A percentile compares a stretch with the other conserved stretches of the same genome.
Conservation (phyloP, 2,888 invertebrate species). For the Sarcophaga rosellei region DNA sequence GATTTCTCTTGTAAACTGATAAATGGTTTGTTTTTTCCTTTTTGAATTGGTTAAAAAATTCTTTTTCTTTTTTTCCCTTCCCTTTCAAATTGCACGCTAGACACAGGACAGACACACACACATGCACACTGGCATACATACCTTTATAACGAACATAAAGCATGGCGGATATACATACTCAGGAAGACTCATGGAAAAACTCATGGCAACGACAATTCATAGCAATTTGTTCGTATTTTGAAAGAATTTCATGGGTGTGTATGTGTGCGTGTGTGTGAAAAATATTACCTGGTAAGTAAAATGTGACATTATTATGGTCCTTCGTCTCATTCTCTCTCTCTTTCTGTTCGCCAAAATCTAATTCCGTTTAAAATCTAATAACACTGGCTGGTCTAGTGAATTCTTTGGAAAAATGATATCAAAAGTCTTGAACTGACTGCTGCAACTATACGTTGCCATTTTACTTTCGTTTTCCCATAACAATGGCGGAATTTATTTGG, state of each 20-base stretch:
- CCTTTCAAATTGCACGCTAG: slow-evolving; percentile 18
- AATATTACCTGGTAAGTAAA: slow-evolving; percentile 43
- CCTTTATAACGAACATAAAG: background rate
- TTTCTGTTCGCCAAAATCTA: too few species aligned
- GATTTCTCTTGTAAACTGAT: slow-evolving; percentile 67
- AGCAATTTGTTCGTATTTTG: too few species aligned
- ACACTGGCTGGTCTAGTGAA: slow-evolving; percentile 40
- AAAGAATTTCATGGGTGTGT: too few species aligned
- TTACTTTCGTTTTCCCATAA: slow-evolving; percentile 41
- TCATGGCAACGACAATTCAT: background rate
- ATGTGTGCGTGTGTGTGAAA: background rate
- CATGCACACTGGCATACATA: background rate
- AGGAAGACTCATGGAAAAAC: background rate
- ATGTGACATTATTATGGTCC: slow-evolving; percentile 12
- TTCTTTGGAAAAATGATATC: slow-evolving; percentile 13
- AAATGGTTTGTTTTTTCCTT: slow-evolving; percentile 72
- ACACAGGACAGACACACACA: slow-evolving; percentile 30
- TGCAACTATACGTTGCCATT: slow-evolving; percentile 27
- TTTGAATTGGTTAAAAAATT: slow-evolving; percentile 57
- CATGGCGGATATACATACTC: background rate
- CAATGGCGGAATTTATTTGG: slow-evolving; percentile 57
- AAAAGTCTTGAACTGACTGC: background rate
- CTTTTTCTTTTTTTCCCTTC: background rate
- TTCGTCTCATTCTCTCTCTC: background rate
- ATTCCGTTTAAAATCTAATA: slow-evolving; percentile 50